A percentile compares a stretch with the other conserved stretches of the same genome.
Evolutionary conservation across 2,888 invertebrate genomes (phyloP).

Genomic region (Dimorphilus gyrociliatus): DNA sequence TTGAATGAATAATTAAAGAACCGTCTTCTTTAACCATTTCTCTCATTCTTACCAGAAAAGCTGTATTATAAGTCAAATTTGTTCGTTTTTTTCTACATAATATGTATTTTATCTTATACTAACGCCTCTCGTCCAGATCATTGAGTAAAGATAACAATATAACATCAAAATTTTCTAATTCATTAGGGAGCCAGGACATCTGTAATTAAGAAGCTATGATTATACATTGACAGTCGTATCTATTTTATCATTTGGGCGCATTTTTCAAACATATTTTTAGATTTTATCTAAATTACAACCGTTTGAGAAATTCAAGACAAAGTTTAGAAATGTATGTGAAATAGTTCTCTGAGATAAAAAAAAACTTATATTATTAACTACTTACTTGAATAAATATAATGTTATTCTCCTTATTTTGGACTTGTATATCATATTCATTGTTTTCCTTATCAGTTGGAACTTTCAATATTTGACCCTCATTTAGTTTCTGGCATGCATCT

Average conservation of each 20-base stretch:
- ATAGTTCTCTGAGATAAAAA: background rate
- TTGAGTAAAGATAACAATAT: no score
- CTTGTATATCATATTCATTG: conserved; percentile 7
- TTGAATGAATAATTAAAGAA: conserved; percentile 16
- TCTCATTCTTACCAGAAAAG: conserved; percentile 22
- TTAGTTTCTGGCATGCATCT: conserved; percentile 18
- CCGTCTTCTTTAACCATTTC: conserved; percentile 19
- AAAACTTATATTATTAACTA: background rate
- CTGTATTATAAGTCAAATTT: conserved; percentile 10
- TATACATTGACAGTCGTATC: no score
- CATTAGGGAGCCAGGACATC: conserved; percentile 32
- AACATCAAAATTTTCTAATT: conserved; percentile 20
- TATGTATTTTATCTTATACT: background rate
- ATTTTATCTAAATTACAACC: no score
- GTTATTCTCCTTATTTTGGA: conserved; percentile 11
- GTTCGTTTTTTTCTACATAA: background rate
- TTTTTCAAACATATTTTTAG: no score
- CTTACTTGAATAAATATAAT: conserved; percentile 26
- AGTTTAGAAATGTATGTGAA: background rate
- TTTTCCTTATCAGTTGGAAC: conserved; percentile 9
- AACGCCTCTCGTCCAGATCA: no score
- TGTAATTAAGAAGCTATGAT: conserved; percentile 9
- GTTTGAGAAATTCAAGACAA: background rate
- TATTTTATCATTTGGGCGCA: no score
- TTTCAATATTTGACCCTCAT: conserved; percentile 11